These are phyloP conservation scores for Malaclemys terrapin DNA, from an alignment of 2,113 vertebrate genomes.

Conservation along the genomic window DNA sequence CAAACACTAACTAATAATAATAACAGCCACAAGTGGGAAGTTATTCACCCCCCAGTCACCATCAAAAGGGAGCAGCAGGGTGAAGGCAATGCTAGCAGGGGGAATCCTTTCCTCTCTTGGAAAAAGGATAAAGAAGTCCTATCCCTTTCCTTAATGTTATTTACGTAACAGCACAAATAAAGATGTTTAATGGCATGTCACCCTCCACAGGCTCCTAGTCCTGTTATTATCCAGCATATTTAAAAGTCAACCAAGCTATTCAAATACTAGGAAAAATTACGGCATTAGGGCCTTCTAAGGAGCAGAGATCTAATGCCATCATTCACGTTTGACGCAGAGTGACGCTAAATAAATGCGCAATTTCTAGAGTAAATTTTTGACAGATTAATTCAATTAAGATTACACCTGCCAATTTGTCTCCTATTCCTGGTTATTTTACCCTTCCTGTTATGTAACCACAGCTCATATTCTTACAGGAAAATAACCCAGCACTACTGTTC, in stretches of 20 bases:
- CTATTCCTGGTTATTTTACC: not conserved
- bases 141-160: not conserved
- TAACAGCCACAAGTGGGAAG: not conserved
- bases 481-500: rapidly evolving
- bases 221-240: not conserved
- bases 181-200: no score
- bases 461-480: not conserved
- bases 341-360: not conserved
- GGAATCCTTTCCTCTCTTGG: not conserved
- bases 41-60: not conserved
- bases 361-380: not conserved
- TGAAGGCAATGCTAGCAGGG: not conserved
- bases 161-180: rapidly evolving
- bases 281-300: not conserved
- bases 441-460: not conserved
- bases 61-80: not conserved
- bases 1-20: not conserved
- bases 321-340: not conserved
- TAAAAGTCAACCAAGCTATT: not conserved
- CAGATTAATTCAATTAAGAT: not conserved
- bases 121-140: not conserved
- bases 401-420: not conserved
- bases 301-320: not conserved
- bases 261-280: not conserved
- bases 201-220: not conserved